Conservation (phyloP, 1,140 invertebrate species). For the Nautilus pompilius region DNA sequence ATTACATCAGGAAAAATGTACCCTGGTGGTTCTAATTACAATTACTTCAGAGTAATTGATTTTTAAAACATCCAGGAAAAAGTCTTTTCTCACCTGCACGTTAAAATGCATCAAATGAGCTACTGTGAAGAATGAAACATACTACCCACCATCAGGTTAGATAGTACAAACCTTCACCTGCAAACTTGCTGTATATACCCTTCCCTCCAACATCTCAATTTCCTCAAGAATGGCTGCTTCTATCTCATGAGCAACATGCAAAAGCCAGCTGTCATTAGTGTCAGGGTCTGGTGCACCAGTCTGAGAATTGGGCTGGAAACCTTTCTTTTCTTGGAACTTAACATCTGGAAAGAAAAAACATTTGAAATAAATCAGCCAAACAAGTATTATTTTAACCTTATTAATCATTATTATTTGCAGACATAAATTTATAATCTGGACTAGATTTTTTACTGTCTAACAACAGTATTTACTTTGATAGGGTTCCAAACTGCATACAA, state of each 20-base stretch:
- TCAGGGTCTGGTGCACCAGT: slow-evolving; percentile 31
- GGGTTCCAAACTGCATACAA: too few species aligned
- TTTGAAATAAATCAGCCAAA: too few species aligned
- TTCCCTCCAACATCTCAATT: slow-evolving; percentile 87
- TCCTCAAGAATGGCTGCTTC: slow-evolving; percentile 81
- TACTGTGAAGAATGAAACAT: too few species aligned
- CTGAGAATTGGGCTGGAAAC: neutral
- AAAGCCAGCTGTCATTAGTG: slow-evolving; percentile 62
- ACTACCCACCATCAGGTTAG: slow-evolving; percentile 67
- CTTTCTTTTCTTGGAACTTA: neutral
- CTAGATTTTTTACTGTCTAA: too few species aligned
- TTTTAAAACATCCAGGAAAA: neutral
- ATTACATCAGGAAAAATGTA: too few species aligned
- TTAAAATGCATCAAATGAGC: too few species aligned
- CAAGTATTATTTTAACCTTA: too few species aligned
- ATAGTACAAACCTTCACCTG: slow-evolving; percentile 67
- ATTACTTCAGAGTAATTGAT: neutral
- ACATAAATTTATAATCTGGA: too few species aligned
- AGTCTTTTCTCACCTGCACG: too few species aligned
- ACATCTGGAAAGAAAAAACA: neutral
- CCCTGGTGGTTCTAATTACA: too few species aligned
- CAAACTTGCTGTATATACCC: slow-evolving; percentile 88
- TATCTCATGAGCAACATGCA: slow-evolving; percentile 71
- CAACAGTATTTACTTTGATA: too few species aligned
- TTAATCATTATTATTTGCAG: too few species aligned